Evolutionary conservation across 2,797 vertebrate genomes (phyloP).

Genomic region (Falco novaeseelandiae): DNA sequence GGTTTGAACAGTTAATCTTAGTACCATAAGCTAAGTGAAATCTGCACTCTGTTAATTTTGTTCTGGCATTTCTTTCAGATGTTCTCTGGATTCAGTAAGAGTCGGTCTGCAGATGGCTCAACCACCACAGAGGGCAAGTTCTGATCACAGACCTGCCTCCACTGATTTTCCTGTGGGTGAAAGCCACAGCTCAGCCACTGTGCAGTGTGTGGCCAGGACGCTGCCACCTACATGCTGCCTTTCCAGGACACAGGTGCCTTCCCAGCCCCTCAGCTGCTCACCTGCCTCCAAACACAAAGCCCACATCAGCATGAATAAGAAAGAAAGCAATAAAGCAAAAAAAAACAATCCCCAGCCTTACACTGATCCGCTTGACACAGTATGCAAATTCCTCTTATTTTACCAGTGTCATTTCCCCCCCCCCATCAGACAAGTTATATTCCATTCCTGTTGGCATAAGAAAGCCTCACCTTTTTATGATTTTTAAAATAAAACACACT

Average conservation of each 20-base stretch:
- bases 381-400: neutral
- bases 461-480: neutral
- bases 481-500: neutral
- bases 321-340: neutral
- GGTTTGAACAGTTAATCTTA: neutral
- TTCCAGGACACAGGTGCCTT: neutral
- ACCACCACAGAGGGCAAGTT: rapidly evolving
- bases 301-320: neutral
- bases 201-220: neutral
- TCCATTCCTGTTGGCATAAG: neutral
- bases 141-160: neutral
- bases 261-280: neutral
- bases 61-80: neutral
- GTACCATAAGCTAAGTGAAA: neutral
- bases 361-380: neutral
- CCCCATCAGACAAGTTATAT: neutral
- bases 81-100: neutral
- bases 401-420: neutral
- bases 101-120: neutral
- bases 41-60: neutral
- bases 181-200: neutral
- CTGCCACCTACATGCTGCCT: neutral
- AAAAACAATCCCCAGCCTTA: neutral
- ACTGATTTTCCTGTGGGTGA: neutral
- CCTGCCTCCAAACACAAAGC: neutral